These are phyloP conservation scores for Babyrousa celebensis DNA, from an alignment of 2,797 vertebrate genomes.

Conservation along the genomic window DNA sequence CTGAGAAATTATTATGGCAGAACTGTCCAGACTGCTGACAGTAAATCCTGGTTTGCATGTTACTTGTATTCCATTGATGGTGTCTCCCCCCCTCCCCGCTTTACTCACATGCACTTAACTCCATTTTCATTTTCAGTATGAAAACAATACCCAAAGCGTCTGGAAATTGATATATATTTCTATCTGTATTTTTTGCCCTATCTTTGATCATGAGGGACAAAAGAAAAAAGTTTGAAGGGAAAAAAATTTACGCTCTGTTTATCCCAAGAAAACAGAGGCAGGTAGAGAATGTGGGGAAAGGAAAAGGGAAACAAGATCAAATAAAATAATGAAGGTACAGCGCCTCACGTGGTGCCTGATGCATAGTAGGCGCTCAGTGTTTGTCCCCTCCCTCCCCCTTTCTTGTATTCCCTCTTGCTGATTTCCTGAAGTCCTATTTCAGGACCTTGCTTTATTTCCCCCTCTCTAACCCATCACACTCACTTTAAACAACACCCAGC, in stretches of 20 bases:
- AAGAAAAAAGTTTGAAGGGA: conserved; percentile 65
- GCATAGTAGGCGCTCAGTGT: neutral
- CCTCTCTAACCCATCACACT: conserved; percentile 75
- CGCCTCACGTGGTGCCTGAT: neutral
- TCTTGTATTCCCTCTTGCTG: conserved; percentile 72
- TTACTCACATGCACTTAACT: conserved; percentile 91
- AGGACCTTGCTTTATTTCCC: conserved; percentile 85
- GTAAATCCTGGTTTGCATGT: conserved; percentile 93
- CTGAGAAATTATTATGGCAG: conserved; percentile 90
- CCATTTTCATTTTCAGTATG: conserved; percentile 89
- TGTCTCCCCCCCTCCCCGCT: conserved; percentile 85
- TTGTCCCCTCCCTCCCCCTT: conserved; percentile 11
- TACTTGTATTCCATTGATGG: conserved; percentile 93
- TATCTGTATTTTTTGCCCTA: conserved; percentile 59
- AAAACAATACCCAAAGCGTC: conserved; percentile 79
- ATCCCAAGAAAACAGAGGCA: conserved; percentile 70
- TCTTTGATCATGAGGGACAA: conserved; percentile 83
- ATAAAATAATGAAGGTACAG: conserved; percentile 60
- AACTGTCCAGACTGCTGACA: conserved; percentile 91
- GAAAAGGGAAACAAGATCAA: conserved; percentile 62
- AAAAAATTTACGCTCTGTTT: conserved; percentile 76
- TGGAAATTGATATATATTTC: conserved; percentile 78
- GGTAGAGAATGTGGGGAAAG: conserved; percentile 79
- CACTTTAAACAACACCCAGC: conserved; percentile 86
- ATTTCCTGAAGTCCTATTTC: conserved; percentile 70